Conservation (phyloP, 2,888 invertebrate species). For the Watsonalla binaria region DNA sequence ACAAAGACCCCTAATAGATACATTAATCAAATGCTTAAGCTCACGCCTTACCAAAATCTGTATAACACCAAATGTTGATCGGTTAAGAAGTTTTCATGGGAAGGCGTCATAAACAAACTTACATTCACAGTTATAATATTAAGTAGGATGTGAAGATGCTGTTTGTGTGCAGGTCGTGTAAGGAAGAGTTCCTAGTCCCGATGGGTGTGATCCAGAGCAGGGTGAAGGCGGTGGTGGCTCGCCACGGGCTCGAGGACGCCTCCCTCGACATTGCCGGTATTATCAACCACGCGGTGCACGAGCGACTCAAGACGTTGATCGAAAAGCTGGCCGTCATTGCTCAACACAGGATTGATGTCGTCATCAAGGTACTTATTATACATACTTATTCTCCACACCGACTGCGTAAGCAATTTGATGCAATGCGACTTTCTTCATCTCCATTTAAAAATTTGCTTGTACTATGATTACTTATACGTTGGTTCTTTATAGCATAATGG, state of each 20-base stretch:
- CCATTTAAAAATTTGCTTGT: too few relatives aligned
- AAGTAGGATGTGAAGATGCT: constrained; percentile 11
- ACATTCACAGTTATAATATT: too few relatives aligned
- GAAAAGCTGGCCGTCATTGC: constrained; percentile 95
- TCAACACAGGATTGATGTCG: constrained; percentile 95
- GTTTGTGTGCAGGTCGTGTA: constrained; percentile 81
- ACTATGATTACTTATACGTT: too few relatives aligned
- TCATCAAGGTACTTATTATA: constrained; percentile 81
- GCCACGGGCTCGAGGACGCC: constrained; percentile 90
- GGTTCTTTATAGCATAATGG: too few relatives aligned
- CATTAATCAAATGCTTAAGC: too few relatives aligned
- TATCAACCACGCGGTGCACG: constrained; percentile 96
- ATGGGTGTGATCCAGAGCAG: constrained; percentile 86
- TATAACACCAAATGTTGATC: too few relatives aligned
- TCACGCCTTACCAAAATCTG: too few relatives aligned
- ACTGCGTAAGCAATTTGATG: too few relatives aligned
- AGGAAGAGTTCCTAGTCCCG: constrained; percentile 93
- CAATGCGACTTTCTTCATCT: too few relatives aligned
- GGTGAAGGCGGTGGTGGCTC: constrained; percentile 86
- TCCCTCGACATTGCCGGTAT: constrained; percentile 91
- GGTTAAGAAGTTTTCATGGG: too few relatives aligned
- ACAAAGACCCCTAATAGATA: constrained; percentile 37
- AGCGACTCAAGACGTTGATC: constrained; percentile 92
- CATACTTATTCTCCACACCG: background rate
- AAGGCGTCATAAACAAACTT: too few relatives aligned